Conservation (phyloP, 2,113 vertebrate species). For the Halichoerus grypus region DNA sequence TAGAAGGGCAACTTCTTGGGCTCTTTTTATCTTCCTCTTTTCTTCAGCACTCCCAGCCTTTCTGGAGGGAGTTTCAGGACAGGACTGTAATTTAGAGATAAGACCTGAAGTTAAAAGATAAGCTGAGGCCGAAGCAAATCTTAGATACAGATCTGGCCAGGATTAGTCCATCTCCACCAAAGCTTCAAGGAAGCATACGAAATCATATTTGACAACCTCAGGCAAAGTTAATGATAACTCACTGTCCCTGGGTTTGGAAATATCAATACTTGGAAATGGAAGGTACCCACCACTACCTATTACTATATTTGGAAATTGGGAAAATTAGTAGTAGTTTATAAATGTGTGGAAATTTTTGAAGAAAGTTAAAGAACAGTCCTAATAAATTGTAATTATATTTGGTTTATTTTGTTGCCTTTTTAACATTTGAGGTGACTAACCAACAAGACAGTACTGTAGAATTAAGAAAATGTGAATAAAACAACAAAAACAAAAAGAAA, state of each 20-base stretch:
- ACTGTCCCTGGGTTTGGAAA: not conserved
- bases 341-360: not conserved
- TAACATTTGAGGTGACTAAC: not conserved
- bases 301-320: not conserved
- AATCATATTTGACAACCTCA: not conserved
- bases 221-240: not conserved
- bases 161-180: not conserved
- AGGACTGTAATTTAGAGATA: not conserved
- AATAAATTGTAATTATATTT: not conserved
- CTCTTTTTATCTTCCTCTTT: not conserved
- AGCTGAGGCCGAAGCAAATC: not conserved
- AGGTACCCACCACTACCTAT: not conserved
- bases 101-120: not conserved
- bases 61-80: not conserved
- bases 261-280: not conserved
- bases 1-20: not conserved
- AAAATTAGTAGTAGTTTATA: not conserved
- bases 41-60: not conserved
- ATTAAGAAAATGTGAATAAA: conserved; percentile 7
- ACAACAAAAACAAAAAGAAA: not conserved
- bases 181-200: not conserved
- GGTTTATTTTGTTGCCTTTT: not conserved
- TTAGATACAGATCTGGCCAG: not conserved
- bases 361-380: not conserved
- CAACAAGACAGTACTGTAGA: not conserved